Evolutionary conservation across 2,797 vertebrate species (phyloP).

Genomic region (Somateria mollissima): DNA sequence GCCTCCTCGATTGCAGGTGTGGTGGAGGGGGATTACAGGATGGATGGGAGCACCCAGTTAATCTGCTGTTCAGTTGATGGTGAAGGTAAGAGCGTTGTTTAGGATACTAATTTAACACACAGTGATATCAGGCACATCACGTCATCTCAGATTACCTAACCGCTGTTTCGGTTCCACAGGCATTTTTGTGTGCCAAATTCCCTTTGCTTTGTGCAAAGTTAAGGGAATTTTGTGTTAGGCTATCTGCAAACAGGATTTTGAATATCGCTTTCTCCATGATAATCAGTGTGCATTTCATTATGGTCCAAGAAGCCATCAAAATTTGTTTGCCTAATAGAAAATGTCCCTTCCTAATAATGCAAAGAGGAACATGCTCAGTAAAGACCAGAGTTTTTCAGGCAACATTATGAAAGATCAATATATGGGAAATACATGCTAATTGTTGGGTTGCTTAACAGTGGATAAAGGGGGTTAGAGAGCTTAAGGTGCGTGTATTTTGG

Average conservation of each 20-base stretch:
- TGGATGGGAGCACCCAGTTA: constrained; percentile 93
- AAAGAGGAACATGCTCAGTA: neutral
- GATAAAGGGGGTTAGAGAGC: neutral
- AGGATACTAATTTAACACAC: neutral
- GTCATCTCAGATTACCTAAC: neutral
- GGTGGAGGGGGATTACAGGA: constrained; percentile 94
- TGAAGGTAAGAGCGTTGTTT: constrained; percentile 82
- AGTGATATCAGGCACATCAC: neutral
- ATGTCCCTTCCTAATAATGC: neutral
- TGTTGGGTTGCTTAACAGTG: neutral
- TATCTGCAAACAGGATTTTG: neutral
- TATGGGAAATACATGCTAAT: neutral
- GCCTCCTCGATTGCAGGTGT: constrained; percentile 91
- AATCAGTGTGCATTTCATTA: neutral
- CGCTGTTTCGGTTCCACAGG: neutral
- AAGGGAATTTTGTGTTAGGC: neutral
- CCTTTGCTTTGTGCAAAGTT: neutral
- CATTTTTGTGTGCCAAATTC: neutral
- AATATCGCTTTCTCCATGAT: neutral
- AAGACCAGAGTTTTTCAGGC: neutral
- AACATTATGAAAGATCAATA: neutral
- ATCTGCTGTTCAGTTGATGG: constrained; percentile 96
- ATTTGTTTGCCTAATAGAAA: neutral
- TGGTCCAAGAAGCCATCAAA: neutral
- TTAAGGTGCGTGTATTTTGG: neutral